phyloP scores from a whole-genome alignment of 1,140 invertebrate genomes.

The Trichoplusia ni region DNA sequence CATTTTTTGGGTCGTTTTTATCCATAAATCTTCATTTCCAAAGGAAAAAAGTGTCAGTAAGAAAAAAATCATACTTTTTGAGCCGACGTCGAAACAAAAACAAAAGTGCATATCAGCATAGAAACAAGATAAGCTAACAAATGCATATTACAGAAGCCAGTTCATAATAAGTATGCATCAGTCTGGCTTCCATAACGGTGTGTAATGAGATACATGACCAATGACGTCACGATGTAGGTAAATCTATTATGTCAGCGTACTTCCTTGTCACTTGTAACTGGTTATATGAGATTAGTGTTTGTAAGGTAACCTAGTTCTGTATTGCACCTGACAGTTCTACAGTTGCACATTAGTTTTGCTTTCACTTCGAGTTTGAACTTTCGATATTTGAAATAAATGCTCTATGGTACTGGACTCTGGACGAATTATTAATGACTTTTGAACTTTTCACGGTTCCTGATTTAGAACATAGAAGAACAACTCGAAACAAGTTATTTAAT shows the following conservation, averaged over 20 bases:
- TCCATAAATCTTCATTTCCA: too few species aligned
- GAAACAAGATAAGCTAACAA: background rate
- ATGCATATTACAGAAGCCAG: conserved; percentile 24
- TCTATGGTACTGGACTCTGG: too few species aligned
- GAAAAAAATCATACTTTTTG: too few species aligned
- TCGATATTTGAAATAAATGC: too few species aligned
- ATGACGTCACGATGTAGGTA: conserved; percentile 27
- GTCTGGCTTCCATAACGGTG: conserved; percentile 30
- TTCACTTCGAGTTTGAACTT: too few species aligned
- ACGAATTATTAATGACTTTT: too few species aligned
- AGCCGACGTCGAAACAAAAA: too few species aligned
- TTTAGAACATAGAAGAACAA: too few species aligned
- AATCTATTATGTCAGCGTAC: conserved; percentile 24
- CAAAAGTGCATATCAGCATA: background rate
- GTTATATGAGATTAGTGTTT: conserved; percentile 24
- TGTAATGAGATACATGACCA: conserved; percentile 32
- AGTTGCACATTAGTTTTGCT: background rate
- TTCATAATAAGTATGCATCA: conserved; percentile 17
- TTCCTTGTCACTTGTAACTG: conserved; percentile 19
- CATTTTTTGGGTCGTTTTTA: too few species aligned
- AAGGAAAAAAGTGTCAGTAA: too few species aligned
- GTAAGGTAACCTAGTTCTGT: conserved; percentile 21
- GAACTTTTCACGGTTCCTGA: too few species aligned
- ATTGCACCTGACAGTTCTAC: background rate
- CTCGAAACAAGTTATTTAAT: too few species aligned